These are phyloP conservation scores for Ganaspis brasiliensis DNA, from an alignment of 2,888 invertebrate genomes.

Conservation along the genomic window DNA sequence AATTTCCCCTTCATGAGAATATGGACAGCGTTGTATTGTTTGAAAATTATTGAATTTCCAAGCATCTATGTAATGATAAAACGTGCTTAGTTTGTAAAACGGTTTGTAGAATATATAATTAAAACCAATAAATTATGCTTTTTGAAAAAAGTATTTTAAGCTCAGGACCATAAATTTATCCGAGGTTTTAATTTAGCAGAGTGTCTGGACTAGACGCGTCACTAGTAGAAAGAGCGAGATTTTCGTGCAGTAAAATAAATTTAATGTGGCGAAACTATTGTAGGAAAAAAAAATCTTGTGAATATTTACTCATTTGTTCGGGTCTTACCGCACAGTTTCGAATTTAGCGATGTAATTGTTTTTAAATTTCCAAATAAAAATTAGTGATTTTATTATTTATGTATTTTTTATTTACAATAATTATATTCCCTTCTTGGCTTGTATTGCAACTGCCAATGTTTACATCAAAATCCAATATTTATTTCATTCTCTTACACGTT, in stretches of 20 bases:
- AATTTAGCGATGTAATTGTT: neutral
- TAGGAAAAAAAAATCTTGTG: neutral
- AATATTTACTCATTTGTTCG: neutral
- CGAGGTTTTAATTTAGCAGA: conserved; percentile 40
- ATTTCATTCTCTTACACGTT: too few relatives aligned
- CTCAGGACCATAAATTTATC: conserved; percentile 41
- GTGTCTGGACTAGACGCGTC: conserved; percentile 27
- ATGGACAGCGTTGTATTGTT: neutral
- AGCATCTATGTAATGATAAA: neutral
- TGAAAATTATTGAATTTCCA: neutral
- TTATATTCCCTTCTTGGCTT: too few relatives aligned
- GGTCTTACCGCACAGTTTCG: neutral
- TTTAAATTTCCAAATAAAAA: neutral
- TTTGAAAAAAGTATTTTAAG: conserved; percentile 41
- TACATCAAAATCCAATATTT: too few relatives aligned
- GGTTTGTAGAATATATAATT: conserved; percentile 40
- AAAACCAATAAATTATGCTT: conserved; percentile 37
- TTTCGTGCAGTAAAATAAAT: conserved; percentile 35
- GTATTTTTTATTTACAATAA: too few relatives aligned
- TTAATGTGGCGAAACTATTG: conserved; percentile 31
- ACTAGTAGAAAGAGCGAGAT: conserved; percentile 34
- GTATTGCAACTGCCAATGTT: too few relatives aligned
- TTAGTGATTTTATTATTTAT: neutral
- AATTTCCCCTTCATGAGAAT: neutral
- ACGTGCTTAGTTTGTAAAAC: conserved; percentile 8